Conservation (phyloP, 2,797 vertebrate genomes). For the Sebastes matsubarae region DNA sequence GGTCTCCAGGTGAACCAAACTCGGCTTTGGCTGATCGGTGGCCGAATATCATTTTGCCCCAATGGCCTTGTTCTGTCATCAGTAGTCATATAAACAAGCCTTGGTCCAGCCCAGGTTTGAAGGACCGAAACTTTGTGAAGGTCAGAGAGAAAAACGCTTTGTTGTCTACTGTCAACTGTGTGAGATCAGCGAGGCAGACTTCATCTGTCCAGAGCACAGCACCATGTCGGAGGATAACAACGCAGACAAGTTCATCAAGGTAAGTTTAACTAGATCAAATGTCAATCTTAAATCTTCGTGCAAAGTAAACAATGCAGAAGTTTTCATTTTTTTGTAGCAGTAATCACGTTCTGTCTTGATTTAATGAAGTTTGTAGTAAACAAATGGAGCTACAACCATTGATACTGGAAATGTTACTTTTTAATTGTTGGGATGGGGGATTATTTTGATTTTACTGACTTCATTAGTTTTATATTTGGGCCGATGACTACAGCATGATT, state of each 20-base stretch:
- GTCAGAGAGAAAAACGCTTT: conserved; percentile 40
- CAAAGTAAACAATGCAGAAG: not conserved
- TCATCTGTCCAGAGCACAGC: conserved; percentile 46
- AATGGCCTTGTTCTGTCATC: conserved; percentile 64
- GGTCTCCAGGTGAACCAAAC: conserved; percentile 31
- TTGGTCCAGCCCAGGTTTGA: conserved; percentile 28
- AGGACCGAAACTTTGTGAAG: conserved; percentile 42
- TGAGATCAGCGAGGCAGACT: conserved; percentile 38
- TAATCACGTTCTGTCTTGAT: not conserved
- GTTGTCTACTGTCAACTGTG: conserved; percentile 61
- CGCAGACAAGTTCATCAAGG: conserved; percentile 94
- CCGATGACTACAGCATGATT: not conserved
- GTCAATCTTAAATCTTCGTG: not conserved
- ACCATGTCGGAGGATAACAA: conserved; percentile 90
- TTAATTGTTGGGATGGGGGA: not conserved
- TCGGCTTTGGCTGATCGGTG: conserved; percentile 44
- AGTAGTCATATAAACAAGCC: conserved; percentile 46
- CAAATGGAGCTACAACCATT: not conserved
- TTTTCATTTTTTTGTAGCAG: not conserved
- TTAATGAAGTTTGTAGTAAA: not conserved
- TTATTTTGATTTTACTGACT: not conserved
- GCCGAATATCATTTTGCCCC: conserved; percentile 38
- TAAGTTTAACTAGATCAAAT: conserved; percentile 47
- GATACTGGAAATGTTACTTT: not conserved
- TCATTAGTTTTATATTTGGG: not conserved